These are phyloP conservation scores for Saccopteryx leptura DNA, from an alignment of 2,113 vertebrate genomes.

Conservation along the genomic window DNA sequence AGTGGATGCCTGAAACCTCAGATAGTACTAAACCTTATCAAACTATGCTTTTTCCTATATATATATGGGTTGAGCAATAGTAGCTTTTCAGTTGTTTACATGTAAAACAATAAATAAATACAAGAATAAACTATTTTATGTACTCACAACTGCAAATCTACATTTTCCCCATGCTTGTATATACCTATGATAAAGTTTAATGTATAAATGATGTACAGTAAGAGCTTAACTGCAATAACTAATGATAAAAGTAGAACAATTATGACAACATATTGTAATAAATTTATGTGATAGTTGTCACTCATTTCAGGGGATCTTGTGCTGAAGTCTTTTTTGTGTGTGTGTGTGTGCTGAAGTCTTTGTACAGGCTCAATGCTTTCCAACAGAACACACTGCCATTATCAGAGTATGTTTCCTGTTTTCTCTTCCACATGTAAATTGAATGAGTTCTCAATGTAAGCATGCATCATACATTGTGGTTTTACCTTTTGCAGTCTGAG, in stretches of 20 bases:
- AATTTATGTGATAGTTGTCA: background rate
- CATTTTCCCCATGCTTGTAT: background rate
- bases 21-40: background rate
- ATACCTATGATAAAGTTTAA: background rate
- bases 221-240: background rate
- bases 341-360: no score
- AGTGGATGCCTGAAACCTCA: background rate
- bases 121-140: background rate
- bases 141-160: background rate
- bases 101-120: background rate
- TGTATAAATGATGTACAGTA: background rate
- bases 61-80: background rate
- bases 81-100: background rate
- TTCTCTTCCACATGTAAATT: background rate
- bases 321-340: no score
- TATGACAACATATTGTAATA: background rate
- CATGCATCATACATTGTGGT: background rate
- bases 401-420: background rate
- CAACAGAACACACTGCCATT: background rate
- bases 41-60: background rate
- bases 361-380: background rate
- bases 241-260: background rate
- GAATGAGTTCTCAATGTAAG: background rate
- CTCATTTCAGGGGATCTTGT: background rate
- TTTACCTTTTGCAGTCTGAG: background rate